Evolutionary conservation across 1,140 invertebrate species (phyloP).

Genomic region (Lordiphosa stackelbergi): DNA sequence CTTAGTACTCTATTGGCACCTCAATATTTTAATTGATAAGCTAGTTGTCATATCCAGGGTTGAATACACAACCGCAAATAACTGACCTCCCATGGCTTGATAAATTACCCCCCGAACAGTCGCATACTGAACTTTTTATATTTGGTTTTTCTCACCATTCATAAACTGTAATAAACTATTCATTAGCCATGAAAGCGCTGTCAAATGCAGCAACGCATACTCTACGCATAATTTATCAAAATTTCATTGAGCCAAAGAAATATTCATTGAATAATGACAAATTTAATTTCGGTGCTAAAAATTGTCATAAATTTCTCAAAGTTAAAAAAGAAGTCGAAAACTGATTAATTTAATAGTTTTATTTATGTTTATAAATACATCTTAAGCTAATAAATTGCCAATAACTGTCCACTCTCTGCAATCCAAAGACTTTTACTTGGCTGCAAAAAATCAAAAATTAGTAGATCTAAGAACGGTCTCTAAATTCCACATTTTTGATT

Average conservation of each 20-base stretch:
- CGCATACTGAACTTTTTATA: conserved; percentile 7
- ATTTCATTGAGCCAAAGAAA: conserved; percentile 33
- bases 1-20: no score
- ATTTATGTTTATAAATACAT: no score
- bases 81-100: conserved; percentile 14
- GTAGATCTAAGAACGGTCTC: no score
- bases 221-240: conserved; percentile 39
- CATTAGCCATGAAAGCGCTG: conserved; percentile 40
- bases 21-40: no score
- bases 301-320: conserved; percentile 37
- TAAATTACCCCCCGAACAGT: conserved; percentile 15
- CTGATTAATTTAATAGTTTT: no score
- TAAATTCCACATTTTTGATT: no score
- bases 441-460: no score
- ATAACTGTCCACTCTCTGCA: no score
- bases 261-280: conserved; percentile 25
- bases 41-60: no score
- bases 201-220: conserved; percentile 32
- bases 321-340: conserved; percentile 1
- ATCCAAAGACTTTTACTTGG: no score
- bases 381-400: no score
- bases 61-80: background rate
- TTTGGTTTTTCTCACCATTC: conserved; percentile 28
- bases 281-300: conserved; percentile 26
- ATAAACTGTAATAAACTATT: conserved; percentile 46